These are phyloP conservation scores for Margaritifera margaritifera DNA, from an alignment of 2,888 invertebrate genomes.

Conservation along the genomic window DNA sequence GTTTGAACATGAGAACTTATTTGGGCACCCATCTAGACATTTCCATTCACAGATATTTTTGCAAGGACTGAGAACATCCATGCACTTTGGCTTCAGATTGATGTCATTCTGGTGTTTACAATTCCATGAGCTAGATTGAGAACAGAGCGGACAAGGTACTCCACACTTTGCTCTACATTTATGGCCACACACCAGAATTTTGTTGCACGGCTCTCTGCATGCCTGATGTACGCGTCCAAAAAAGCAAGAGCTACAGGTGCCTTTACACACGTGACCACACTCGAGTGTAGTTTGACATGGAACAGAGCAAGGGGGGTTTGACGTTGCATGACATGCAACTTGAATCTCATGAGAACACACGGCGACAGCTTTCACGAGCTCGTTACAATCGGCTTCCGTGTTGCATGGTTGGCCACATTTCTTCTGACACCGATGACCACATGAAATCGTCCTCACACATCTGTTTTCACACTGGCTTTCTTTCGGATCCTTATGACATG, in stretches of 20 bases:
- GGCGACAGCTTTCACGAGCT: too few relatives aligned
- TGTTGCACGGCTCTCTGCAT: constrained; percentile 9
- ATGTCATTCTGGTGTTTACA: too few relatives aligned
- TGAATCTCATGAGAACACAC: too few relatives aligned
- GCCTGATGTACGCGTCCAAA: constrained; percentile 17
- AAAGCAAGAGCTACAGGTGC: constrained; percentile 19
- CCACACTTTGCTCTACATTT: constrained; percentile 18
- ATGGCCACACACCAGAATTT: constrained; percentile 25
- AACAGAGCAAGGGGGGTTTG: constrained; percentile 40
- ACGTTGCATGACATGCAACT: constrained; percentile 9
- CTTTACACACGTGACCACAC: constrained; percentile 33
- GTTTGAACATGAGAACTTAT: constrained; percentile 43
- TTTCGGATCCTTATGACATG: constrained; percentile 7
- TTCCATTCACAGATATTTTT: constrained; percentile 66
- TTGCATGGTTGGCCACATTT: constrained; percentile 4
- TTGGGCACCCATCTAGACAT: constrained; percentile 48
- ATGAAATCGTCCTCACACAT: constrained; percentile 7
- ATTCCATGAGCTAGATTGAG: constrained; percentile 12
- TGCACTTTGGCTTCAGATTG: constrained; percentile 40
- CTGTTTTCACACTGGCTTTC: constrained; percentile 5
- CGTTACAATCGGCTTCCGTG: too few relatives aligned
- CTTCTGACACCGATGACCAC: constrained; percentile 13
- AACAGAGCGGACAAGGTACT: constrained; percentile 12
- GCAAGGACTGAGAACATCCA: constrained; percentile 63
- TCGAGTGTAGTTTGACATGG: constrained; percentile 47